phyloP scores from a whole-genome alignment of 2,113 vertebrate genomes.

The Cardinalis cardinalis region DNA sequence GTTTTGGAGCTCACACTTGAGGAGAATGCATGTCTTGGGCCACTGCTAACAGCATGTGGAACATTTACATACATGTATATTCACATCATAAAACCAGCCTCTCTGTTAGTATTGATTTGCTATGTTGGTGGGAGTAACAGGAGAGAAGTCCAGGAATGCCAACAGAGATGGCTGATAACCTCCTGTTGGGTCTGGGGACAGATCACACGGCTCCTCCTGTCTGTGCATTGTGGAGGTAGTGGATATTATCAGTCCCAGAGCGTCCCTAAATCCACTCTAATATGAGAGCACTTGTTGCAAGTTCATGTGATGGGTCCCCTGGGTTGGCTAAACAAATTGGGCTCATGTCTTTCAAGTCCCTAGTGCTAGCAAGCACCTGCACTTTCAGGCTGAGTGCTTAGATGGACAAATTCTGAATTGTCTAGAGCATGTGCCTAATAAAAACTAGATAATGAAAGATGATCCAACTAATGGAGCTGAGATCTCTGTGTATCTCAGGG shows the following conservation, averaged over 20 bases:
- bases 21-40: not conserved
- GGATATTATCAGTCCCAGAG: not conserved
- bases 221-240: not conserved
- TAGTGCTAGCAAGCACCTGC: not conserved
- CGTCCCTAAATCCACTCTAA: not conserved
- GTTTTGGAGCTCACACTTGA: not conserved
- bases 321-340: not conserved
- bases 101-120: not conserved
- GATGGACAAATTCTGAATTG: conserved; percentile 4
- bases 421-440: not conserved
- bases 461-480: conserved; percentile 31
- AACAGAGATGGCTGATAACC: not conserved
- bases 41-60: not conserved
- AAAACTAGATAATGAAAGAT: conserved; percentile 52
- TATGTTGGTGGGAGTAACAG: not conserved
- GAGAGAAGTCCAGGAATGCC: not conserved
- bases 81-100: not conserved
- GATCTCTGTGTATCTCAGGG: conserved; percentile 24
- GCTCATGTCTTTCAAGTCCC: not conserved
- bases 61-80: not conserved
- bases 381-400: not conserved
- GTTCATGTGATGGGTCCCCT: not conserved
- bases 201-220: not conserved
- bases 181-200: not conserved
- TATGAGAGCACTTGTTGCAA: not conserved